Conservation (phyloP, 2,888 invertebrate species). For the Kuschelorhynchus macadamiae region DNA sequence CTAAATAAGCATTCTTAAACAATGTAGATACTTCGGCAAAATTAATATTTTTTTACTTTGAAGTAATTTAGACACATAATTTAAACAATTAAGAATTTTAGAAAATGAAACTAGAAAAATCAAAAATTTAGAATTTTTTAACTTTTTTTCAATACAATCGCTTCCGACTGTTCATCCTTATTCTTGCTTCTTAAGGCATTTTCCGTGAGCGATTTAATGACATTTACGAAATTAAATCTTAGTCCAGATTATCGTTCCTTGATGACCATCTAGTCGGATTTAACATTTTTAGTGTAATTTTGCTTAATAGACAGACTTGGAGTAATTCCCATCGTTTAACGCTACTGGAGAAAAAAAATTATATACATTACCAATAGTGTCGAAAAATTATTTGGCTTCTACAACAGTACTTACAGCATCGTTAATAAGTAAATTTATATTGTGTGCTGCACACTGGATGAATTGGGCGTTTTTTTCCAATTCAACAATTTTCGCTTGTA, state of each 20-base stretch:
- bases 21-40: neutral
- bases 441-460: slow-evolving; percentile 8
- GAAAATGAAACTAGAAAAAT: neutral
- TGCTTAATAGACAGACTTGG: neutral
- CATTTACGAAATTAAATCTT: neutral
- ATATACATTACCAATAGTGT: neutral
- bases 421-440: slow-evolving; percentile 10
- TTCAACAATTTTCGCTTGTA: slow-evolving; percentile 1
- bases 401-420: neutral
- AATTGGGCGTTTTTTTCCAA: too few species aligned
- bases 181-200: neutral
- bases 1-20: neutral
- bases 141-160: neutral
- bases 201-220: neutral
- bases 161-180: neutral
- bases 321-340: slow-evolving; percentile 7
- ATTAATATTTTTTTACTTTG: neutral
- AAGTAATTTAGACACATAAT: neutral
- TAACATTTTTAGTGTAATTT: neutral
- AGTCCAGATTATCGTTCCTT: neutral
- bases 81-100: neutral
- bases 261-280: neutral
- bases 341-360: neutral
- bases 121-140: neutral
- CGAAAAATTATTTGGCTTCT: neutral